Percentiles rank a stretch among this genome's conserved stretches.
phyloP scores from a whole-genome alignment of 2,113 vertebrate genomes.

The Galemys pyrenaicus region DNA sequence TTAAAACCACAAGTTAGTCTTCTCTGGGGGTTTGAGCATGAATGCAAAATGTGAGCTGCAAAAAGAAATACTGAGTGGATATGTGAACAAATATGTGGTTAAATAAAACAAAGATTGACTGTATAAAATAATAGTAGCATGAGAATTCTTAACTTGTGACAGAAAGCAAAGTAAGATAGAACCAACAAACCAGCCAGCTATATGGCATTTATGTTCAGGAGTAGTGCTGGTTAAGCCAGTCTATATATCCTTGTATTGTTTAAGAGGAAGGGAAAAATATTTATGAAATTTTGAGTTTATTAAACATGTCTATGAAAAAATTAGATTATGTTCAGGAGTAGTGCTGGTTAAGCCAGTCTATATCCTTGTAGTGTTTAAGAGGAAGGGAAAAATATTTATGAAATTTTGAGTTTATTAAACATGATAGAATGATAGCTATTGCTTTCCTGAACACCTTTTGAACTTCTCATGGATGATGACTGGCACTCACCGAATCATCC shows the following conservation, averaged over 20 bases:
- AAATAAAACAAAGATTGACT: background rate
- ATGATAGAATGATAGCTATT: background rate
- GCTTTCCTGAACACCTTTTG: background rate
- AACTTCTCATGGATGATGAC: background rate
- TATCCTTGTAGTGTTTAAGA: background rate
- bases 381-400: background rate
- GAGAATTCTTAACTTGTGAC: background rate
- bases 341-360: background rate
- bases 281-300: conserved; percentile 1
- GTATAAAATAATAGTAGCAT: background rate
- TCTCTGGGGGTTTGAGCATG: background rate
- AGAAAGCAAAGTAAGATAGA: background rate
- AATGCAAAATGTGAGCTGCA: conserved; percentile 28
- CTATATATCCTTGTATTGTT: background rate
- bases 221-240: background rate
- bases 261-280: background rate
- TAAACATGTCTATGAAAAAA: background rate
- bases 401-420: background rate
- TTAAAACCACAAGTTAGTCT: background rate
- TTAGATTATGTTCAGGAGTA: background rate
- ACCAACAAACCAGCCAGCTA: background rate
- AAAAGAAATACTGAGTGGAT: background rate
- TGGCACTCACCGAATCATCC: background rate
- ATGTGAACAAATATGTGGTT: background rate
- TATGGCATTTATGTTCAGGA: background rate